A percentile compares a stretch with the other conserved stretches of the same genome.
Evolutionary conservation across 2,888 invertebrate genomes (phyloP).

Genomic region (Drosophila nigricruria): DNA sequence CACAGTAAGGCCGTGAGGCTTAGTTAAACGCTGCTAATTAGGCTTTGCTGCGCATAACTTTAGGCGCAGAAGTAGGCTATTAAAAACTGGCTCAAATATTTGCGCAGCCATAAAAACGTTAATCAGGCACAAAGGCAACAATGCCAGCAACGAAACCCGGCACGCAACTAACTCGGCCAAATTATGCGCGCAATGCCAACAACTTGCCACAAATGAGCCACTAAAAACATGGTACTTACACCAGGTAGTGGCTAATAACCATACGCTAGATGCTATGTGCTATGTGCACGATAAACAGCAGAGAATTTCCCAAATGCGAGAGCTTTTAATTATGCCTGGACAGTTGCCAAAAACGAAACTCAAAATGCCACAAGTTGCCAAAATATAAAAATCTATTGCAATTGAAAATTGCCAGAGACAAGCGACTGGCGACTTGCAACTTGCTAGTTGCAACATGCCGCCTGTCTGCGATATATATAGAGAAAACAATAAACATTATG

Average conservation of each 20-base stretch:
- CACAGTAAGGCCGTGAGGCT: constrained; percentile 60
- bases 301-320: constrained; percentile 16
- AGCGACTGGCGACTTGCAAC: constrained; percentile 3
- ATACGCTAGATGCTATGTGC: background rate
- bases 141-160: background rate
- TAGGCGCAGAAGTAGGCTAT: constrained; percentile 62
- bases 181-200: constrained; percentile 28
- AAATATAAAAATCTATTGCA: constrained; percentile 67
- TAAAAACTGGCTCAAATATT: constrained; percentile 76
- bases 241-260: constrained; percentile 36
- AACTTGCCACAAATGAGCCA: constrained; percentile 36
- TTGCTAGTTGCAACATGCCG: constrained; percentile 18
- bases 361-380: constrained; percentile 67
- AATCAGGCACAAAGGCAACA: constrained; percentile 58
- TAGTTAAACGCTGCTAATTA: constrained; percentile 83
- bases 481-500: constrained; percentile 75
- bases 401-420: constrained; percentile 75
- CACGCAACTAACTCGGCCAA: constrained; percentile 43
- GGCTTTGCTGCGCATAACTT: constrained; percentile 71
- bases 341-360: constrained; percentile 45
- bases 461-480: constrained; percentile 19
- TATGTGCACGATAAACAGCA: constrained; percentile 2
- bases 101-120: constrained; percentile 76
- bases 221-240: constrained; percentile 13
- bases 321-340: constrained; percentile 72